Evolutionary conservation across 2,797 vertebrate genomes (phyloP).

Genomic region (Eulemur coronatus): DNA sequence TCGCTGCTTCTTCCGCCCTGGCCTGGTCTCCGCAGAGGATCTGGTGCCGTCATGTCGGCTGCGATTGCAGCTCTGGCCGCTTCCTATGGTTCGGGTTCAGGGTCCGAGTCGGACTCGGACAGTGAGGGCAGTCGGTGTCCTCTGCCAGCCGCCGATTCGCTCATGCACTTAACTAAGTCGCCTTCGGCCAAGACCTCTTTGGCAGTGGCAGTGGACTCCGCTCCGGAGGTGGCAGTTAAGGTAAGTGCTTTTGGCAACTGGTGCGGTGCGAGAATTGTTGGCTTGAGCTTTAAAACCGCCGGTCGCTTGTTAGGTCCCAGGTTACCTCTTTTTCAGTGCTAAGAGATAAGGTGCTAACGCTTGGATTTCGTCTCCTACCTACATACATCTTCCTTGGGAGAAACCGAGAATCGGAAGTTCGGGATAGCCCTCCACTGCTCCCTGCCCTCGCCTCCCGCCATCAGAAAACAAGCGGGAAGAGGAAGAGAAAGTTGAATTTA

Average conservation of each 20-base stretch:
- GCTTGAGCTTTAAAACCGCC: not conserved
- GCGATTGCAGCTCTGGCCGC: constrained; percentile 90
- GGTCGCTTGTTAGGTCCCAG: not conserved
- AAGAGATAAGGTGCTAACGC: not conserved
- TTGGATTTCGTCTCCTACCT: not conserved
- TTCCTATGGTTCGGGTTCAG: constrained; percentile 92
- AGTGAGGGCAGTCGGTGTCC: constrained; percentile 77
- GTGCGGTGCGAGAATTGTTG: not conserved
- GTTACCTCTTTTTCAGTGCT: not conserved
- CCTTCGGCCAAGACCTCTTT: constrained; percentile 80
- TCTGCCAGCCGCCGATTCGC: constrained; percentile 71
- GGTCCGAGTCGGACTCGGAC: constrained; percentile 93
- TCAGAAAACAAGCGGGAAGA: not conserved
- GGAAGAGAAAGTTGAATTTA: not conserved
- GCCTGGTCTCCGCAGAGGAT: constrained; percentile 74
- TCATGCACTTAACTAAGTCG: constrained; percentile 85
- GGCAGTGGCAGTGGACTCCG: constrained; percentile 88
- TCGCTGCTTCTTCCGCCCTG: constrained; percentile 69
- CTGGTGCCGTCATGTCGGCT: constrained; percentile 89
- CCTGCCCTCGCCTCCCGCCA: not conserved
- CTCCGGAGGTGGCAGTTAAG: constrained; percentile 97
- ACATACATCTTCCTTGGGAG: not conserved
- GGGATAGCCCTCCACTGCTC: not conserved
- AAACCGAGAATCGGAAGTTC: not conserved
- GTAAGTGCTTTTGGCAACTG: constrained; percentile 81